Evolutionary conservation across 2,888 invertebrate genomes (phyloP), one percentile per base, ranked within the genome.

Genomic region (Tenthredo scrophulariae): DNA sequence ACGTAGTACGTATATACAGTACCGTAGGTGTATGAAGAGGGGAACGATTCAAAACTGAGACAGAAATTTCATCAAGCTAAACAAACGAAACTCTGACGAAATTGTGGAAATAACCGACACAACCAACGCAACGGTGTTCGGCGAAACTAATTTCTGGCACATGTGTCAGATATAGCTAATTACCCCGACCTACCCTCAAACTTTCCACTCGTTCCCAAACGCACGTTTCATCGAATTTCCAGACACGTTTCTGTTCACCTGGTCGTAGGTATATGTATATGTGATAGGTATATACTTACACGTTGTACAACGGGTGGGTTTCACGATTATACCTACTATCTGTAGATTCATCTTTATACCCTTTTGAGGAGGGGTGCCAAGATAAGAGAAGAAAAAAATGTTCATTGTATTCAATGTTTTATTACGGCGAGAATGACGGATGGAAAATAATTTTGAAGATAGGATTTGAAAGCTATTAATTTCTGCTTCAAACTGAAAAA

Each of bases 131-230:
- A 74, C 43, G 65, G 46, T 83, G 67, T 67, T 83, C 46, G 50
- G 15, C 26, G 46, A 83, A 83, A 83, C 67, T 83, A 83, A 83
- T 83, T 83, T 83, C 83, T 83, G 46, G 37, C 83, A 43, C 83
- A 70, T 70, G 67, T 67, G 83, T 46, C 40, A 43, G 83, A 83
- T 67, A 67, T 83, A 83, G 29, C 83, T 83, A 83, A 83, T 83
- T 83, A 70, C 40, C 83, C 50, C 22, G 67, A 83, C 83, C 83
- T 83, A 67, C 65, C 70, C 83, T 67, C 46, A 46, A 70, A 83
- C 83, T 83, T 83, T 83, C 29, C 33, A 83, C 83, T 83, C 83
- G 7, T 43, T 29, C 40, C 26, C 46, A 18, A 46, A 83, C 29
- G 67, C 65, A 83, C 83, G 83, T 83, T 70, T 70, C 83, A 67